These are phyloP conservation scores for Aldrovandia affinis DNA, from an alignment of 2,797 vertebrate species.

Conservation along the genomic window DNA sequence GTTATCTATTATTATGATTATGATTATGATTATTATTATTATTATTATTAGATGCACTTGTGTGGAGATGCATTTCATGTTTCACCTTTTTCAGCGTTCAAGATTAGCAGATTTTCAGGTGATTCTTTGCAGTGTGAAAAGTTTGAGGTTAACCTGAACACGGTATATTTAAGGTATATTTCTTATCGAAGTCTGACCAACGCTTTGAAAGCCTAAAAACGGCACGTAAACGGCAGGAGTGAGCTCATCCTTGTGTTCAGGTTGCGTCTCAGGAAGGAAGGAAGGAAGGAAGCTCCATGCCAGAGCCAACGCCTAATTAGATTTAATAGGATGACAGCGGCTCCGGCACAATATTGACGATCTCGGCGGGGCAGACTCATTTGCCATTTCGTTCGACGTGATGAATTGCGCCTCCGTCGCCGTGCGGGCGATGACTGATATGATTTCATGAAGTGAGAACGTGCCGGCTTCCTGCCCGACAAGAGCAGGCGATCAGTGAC, in stretches of 20 bases:
- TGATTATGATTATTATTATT: too few relatives aligned
- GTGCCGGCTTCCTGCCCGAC: not conserved
- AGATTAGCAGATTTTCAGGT: not conserved
- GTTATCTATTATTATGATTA: too few relatives aligned
- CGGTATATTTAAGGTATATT: too few relatives aligned
- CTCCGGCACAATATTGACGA: not conserved
- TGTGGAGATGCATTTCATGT: too few relatives aligned
- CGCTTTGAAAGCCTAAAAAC: too few relatives aligned
- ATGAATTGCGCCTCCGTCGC: slow-evolving; percentile 4
- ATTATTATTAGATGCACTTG: too few relatives aligned
- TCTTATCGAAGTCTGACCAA: too few relatives aligned
- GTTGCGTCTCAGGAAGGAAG: slow-evolving; percentile 18
- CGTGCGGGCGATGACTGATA: slow-evolving; percentile 14
- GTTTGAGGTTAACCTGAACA: not conserved
- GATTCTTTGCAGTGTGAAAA: not conserved
- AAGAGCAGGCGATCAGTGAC: not conserved
- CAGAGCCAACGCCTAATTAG: slow-evolving; percentile 28
- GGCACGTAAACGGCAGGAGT: too few relatives aligned
- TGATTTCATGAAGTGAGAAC: slow-evolving; percentile 24
- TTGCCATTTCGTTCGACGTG: slow-evolving; percentile 29
- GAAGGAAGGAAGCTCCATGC: slow-evolving; percentile 3
- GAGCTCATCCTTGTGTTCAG: slow-evolving; percentile 2
- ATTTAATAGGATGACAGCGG: slow-evolving; percentile 21
- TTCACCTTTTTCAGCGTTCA: not conserved
- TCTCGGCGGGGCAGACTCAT: slow-evolving; percentile 17